Conservation (phyloP, 2,888 invertebrate genomes). For the Nymphalis c-album region DNA sequence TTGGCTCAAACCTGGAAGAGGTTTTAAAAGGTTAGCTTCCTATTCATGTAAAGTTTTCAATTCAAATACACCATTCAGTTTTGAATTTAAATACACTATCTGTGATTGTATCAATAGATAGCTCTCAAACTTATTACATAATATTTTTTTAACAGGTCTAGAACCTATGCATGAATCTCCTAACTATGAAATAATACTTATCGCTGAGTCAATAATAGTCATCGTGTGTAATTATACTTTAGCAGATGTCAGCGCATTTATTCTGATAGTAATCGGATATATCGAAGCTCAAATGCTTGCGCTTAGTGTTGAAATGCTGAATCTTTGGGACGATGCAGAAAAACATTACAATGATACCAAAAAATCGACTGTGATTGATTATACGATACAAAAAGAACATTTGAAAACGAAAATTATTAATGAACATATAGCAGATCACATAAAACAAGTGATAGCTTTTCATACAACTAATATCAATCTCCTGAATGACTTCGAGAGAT, state of each 20-base stretch:
- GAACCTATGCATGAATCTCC: slow-evolving; percentile 58
- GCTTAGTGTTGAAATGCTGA: slow-evolving; percentile 51
- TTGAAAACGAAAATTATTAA: slow-evolving; percentile 44
- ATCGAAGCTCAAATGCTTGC: slow-evolving; percentile 58
- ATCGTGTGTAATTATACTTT: slow-evolving; percentile 47
- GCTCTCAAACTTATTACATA: no score
- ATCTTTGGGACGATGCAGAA: slow-evolving; percentile 52
- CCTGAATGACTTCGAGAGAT: slow-evolving; percentile 46
- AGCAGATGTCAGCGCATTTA: slow-evolving; percentile 50
- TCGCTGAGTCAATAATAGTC: slow-evolving; percentile 39
- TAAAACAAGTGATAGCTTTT: slow-evolving; percentile 47
- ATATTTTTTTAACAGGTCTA: slow-evolving; percentile 49
- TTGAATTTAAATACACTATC: not conserved
- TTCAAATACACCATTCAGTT: no score
- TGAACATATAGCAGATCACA: slow-evolving; percentile 44
- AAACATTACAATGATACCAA: slow-evolving; percentile 26
- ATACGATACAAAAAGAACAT: not conserved
- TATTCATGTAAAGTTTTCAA: no score
- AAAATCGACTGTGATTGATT: slow-evolving; percentile 6
- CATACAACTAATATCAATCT: slow-evolving; percentile 50
- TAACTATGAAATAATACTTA: slow-evolving; percentile 54
- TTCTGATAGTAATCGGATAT: slow-evolving; percentile 54
- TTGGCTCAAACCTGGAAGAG: no score
- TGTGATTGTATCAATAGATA: no score
- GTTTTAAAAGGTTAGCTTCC: no score